Evolutionary conservation across 2,113 vertebrate species (phyloP).

Genomic region (Myiagra hebetior): DNA sequence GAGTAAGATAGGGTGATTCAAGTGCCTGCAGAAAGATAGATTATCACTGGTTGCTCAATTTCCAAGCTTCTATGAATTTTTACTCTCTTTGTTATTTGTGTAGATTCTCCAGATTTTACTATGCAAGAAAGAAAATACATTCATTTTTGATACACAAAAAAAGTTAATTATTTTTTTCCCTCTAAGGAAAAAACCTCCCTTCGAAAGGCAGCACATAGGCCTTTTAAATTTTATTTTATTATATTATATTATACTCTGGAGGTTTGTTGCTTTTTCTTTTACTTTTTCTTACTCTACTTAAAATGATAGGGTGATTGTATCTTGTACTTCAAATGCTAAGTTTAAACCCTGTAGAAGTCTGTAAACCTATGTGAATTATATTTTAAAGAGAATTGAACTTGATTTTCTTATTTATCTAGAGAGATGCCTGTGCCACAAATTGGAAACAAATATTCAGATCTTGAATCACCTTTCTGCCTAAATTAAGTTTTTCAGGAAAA

Average conservation of each 20-base stretch:
- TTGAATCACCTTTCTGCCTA: not conserved
- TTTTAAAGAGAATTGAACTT: not conserved
- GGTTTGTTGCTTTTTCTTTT: not conserved
- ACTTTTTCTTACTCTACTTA: not conserved
- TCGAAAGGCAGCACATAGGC: accelerated
- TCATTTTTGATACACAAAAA: not conserved
- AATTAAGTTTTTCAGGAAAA: not conserved
- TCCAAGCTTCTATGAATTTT: not conserved
- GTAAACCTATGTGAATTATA: not conserved
- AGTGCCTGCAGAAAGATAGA: not conserved
- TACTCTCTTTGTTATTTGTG: not conserved
- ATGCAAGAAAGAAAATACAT: not conserved
- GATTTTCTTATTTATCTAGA: not conserved
- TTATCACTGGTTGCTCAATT: not conserved
- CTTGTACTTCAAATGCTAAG: not conserved
- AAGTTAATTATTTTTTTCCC: not conserved
- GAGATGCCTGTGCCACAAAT: not conserved
- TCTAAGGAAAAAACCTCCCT: not conserved
- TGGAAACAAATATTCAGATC: not conserved
- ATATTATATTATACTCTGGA: not conserved
- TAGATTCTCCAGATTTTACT: not conserved
- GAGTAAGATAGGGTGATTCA: not conserved
- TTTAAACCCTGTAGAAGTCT: not conserved
- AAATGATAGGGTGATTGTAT: not conserved
- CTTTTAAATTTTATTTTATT: not conserved